Base-by-base conservation (phyloP, 2,888 invertebrate species). In the Hypomecis punctinalis region DNA sequence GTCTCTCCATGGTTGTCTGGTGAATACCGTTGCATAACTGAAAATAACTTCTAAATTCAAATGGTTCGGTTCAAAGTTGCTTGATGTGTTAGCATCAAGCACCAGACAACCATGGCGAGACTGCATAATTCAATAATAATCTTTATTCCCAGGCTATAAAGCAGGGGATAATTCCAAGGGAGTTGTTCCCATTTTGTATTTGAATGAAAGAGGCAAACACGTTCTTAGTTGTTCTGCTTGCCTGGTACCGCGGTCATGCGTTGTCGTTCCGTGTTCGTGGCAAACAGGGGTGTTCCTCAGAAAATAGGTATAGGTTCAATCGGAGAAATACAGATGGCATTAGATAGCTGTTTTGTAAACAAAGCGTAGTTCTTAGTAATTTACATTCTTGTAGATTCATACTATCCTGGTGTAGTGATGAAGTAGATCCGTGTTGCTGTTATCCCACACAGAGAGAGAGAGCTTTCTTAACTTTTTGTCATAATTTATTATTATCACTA, bases 221-320 rank as follows among this genome's bases (percentile, higher is more conserved):
- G 6, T 36, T 43, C 11, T 43, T 40, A 11, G 6, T 55, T 4
- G 45, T 9, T 13, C 54, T 54, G 54, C 35, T 54, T 13, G n/a
- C 54, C 54, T 54, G 11, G 54, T 36, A 13, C 43, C 49, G 11
- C 71, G 76, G 80, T 83, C 80, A 83, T 72, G 80, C 78, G 76
- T 77, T 84, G 81, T 82, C 79, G 83, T 83, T 83, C 78, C 79
- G 78, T 76, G 76, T 72, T 75, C 79, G 77, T 74, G 68, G 73
- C 73, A 65, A 65, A 56, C 48, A 53, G 47, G 58, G 54, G 55
- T 36, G 45, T 48, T 46, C 13, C 55, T 57, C 10, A 39, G 33
- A 11, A 5, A 11, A 37, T 7, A 9, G 5, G 5, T n/a, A 5
- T 36, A 37, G 6, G 5, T 47, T 60, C 37, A 33, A n/a, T 5